Evolutionary conservation across 35 echinoderm and acorn worm genomes (phyloP).

Genomic region (Ophiothrix spiculata): DNA sequence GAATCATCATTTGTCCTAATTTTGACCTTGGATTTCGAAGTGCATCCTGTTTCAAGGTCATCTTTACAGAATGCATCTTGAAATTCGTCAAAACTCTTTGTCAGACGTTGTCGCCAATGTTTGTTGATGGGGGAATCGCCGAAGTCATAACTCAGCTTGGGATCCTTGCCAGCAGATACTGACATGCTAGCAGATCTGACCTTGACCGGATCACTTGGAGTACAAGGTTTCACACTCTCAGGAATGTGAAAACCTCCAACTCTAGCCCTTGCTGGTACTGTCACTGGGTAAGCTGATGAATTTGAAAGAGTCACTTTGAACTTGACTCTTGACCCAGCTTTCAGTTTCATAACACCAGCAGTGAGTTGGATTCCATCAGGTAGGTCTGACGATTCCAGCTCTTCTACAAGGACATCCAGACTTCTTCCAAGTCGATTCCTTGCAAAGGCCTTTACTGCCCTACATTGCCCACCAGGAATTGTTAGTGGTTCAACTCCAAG

Average conservation of each 20-base stretch:
- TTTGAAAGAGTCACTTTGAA: not conserved
- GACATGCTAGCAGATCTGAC: too few species aligned
- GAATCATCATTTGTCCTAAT: conserved; percentile 30
- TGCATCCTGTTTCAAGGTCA: conserved; percentile 31
- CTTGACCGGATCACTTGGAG: not conserved
- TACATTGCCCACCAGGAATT: not conserved
- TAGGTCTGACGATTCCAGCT: not conserved
- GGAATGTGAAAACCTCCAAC: not conserved
- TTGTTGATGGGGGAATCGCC: not conserved
- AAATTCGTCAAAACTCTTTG: not conserved
- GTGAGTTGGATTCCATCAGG: not conserved
- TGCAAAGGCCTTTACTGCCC: not conserved
- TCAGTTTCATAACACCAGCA: not conserved
- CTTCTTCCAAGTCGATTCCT: not conserved
- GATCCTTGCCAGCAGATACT: too few species aligned
- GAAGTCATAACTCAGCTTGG: not conserved
- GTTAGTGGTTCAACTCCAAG: not conserved
- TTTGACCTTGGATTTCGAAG: not conserved
- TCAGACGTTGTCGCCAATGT: not conserved
- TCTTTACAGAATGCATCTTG: conserved; percentile 8
- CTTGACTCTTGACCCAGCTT: not conserved
- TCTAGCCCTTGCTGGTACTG: not conserved
- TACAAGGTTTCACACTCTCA: not conserved
- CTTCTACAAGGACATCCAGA: not conserved
- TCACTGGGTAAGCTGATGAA: not conserved